phyloP scores from a whole-genome alignment of 2,113 vertebrate genomes.

The Aramus guarauna region DNA sequence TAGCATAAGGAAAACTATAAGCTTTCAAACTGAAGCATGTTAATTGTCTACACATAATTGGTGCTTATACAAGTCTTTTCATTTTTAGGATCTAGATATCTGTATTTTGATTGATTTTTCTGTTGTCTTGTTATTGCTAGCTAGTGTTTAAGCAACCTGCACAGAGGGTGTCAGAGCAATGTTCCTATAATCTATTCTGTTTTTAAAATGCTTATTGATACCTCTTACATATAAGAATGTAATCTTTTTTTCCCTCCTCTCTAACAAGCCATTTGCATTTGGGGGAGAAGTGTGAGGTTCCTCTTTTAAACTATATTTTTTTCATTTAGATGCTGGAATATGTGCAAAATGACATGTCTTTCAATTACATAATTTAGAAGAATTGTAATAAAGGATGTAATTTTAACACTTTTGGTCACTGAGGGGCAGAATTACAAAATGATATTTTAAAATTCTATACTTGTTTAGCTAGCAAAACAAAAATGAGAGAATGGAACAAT shows the following conservation, averaged over 20 bases:
- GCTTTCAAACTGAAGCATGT: neutral
- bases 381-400: neutral
- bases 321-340: neutral
- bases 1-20: neutral
- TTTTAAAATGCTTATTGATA: neutral
- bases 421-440: neutral
- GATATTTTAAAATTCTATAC: neutral
- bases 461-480: neutral
- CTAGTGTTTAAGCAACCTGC: neutral
- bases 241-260: neutral
- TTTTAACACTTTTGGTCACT: neutral
- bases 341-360: neutral
- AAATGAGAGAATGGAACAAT: neutral
- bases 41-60: neutral
- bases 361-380: neutral
- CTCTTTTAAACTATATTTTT: neutral
- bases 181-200: neutral
- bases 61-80: neutral
- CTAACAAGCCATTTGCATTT: neutral
- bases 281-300: neutral
- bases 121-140: conserved; percentile 24
- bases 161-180: conserved; percentile 27
- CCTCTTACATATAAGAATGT: neutral
- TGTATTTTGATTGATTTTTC: conserved; percentile 34
- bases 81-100: conserved; percentile 12